These are phyloP conservation scores for Cricetomys ansorgei DNA, from an alignment of 2,113 vertebrate genomes.

Conservation along the genomic window DNA sequence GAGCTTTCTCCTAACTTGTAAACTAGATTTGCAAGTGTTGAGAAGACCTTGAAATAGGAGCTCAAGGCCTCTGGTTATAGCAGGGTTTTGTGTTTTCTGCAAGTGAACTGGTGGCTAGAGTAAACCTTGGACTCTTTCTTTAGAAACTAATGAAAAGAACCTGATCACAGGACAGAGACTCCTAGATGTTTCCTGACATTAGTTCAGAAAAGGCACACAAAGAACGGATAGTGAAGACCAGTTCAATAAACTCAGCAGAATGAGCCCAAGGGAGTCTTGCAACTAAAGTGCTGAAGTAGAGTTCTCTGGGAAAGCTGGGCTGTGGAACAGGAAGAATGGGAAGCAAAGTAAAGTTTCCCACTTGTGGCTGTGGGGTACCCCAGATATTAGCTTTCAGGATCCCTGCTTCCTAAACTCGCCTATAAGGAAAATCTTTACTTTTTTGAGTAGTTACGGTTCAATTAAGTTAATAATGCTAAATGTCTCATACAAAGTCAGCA, in stretches of 20 bases:
- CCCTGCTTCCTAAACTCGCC: not conserved
- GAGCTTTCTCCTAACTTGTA: not conserved
- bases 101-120: not conserved
- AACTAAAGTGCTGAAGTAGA: accelerated
- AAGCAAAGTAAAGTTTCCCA: not conserved
- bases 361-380: no score
- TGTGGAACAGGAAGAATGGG: not conserved
- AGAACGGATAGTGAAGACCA: not conserved
- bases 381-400: not conserved
- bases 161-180: not conserved
- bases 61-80: not conserved
- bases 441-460: not conserved
- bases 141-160: not conserved
- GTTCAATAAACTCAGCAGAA: not conserved
- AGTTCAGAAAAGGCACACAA: not conserved
- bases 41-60: not conserved
- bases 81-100: not conserved
- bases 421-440: not conserved
- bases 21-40: not conserved
- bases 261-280: not conserved
- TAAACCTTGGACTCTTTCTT: not conserved
- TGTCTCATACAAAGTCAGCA: not conserved
- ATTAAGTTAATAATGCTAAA: not conserved
- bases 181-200: not conserved
- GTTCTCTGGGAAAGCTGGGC: not conserved